Evolutionary conservation across 2,797 vertebrate genomes (phyloP), one percentile per base, ranked within the genome.

Genomic region (Sebastes hubbsi): DNA sequence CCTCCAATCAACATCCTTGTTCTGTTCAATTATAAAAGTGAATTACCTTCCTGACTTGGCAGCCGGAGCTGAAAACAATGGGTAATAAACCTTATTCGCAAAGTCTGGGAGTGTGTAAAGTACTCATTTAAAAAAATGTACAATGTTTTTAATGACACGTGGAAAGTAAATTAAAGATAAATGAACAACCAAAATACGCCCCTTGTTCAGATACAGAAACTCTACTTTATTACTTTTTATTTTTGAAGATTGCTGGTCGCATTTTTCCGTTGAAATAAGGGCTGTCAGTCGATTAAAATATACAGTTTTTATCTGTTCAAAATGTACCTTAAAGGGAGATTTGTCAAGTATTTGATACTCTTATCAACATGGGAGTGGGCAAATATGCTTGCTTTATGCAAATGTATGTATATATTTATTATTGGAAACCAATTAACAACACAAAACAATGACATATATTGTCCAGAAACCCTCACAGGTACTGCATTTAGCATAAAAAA

Each of bases 1-100:
- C 61, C 68, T 77, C 77, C 76, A 86, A 85, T 87, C 73, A 90
- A 82, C 75, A 64, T 60, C 20, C 66, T 69, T 73, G 74, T 72
- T 74, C 60, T 69, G 49, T 24, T 82, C 54, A 74, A 71, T 81
- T 85, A 81, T 72, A 77, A 55, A 85, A 62, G 66, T 30, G 34
- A 89, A 77, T 66, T 75, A 74, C 58, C 30, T 52, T 80, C 12
- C 29, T 67, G 29, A 71, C 36, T 80, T 12, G 0, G 52, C 66
- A 52, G 22, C n/a, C 10, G 4, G 27, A 27, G 32, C 14, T 65
- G 38, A 72, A 80, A 62, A 80, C 49, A 78, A 61, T 22, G 42
- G 32, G 58, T 74, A 29, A 67, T 46, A 56, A 56, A 9, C 27
- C 13, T 71, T 72, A 65, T 75, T 38, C 36, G 20, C 75, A 58